phyloP scores from a whole-genome alignment of 2,113 vertebrate genomes.

The Turnix velox region DNA sequence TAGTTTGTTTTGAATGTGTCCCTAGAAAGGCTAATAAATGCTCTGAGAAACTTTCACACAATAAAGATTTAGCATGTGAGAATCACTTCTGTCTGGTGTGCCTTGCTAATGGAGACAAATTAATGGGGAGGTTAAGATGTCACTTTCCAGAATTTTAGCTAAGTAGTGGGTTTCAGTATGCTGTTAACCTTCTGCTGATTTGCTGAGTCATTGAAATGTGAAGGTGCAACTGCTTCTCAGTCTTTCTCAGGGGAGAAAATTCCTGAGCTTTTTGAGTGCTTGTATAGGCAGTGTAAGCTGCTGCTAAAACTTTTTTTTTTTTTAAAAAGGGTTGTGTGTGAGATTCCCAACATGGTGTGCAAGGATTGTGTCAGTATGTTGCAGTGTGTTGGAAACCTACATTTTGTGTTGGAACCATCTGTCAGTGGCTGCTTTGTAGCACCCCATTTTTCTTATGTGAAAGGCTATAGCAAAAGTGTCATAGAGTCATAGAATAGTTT shows the following conservation, averaged over 20 bases:
- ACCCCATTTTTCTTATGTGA: not conserved
- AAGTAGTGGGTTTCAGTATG: fast-evolving
- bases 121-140: not conserved
- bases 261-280: not conserved
- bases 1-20: not conserved
- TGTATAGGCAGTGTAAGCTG: not conserved
- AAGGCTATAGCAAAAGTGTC: fast-evolving
- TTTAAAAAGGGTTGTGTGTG: not conserved
- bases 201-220: not conserved
- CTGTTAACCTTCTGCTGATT: not conserved
- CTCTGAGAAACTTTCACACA: slow-evolving; percentile 16
- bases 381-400: not conserved
- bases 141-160: not conserved
- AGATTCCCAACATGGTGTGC: not conserved
- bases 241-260: not conserved
- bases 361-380: not conserved
- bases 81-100: not conserved
- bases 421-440: not conserved
- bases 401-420: not conserved
- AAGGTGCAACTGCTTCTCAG: not conserved
- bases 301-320: not conserved
- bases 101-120: not conserved
- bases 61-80: slow-evolving; percentile 53
- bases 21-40: not conserved
- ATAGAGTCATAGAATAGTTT: no score